Percentiles rank a stretch among this genome's conserved stretches.
phyloP scores from a whole-genome alignment of 2,113 vertebrate species.

The Saccopteryx leptura region DNA sequence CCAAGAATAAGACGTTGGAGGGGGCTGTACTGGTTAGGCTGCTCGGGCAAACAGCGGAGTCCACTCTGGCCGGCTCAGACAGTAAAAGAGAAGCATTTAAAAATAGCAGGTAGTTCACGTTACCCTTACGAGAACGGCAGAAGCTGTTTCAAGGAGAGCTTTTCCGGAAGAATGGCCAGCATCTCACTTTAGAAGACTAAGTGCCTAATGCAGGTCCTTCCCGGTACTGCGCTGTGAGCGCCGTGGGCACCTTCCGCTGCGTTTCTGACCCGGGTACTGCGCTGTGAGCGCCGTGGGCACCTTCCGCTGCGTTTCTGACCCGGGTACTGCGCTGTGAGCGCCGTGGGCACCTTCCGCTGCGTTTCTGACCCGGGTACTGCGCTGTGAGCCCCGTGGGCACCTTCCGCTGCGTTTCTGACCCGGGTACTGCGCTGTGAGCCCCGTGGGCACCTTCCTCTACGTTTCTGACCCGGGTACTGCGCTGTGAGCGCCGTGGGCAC shows the following conservation, averaged over 20 bases:
- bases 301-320: not conserved
- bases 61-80: not conserved
- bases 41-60: not conserved
- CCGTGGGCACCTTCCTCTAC: not conserved
- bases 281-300: not conserved
- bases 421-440: not conserved
- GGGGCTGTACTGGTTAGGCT: not conserved
- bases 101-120: conserved; percentile 35
- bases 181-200: not conserved
- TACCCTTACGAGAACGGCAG: not conserved
- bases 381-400: not conserved
- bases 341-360: not conserved
- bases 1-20: not conserved
- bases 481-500: not conserved
- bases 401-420: not conserved
- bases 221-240: not conserved
- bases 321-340: not conserved
- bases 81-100: not conserved
- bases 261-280: not conserved
- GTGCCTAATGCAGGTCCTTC: not conserved
- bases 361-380: not conserved
- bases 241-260: not conserved
- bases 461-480: not conserved
- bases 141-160: not conserved
- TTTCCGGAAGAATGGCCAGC: not conserved